A percentile compares a stretch with the other conserved stretches of the same genome.
Evolutionary conservation across 2,888 invertebrate species (phyloP).

Genomic region (Drosophila stalkeri): DNA sequence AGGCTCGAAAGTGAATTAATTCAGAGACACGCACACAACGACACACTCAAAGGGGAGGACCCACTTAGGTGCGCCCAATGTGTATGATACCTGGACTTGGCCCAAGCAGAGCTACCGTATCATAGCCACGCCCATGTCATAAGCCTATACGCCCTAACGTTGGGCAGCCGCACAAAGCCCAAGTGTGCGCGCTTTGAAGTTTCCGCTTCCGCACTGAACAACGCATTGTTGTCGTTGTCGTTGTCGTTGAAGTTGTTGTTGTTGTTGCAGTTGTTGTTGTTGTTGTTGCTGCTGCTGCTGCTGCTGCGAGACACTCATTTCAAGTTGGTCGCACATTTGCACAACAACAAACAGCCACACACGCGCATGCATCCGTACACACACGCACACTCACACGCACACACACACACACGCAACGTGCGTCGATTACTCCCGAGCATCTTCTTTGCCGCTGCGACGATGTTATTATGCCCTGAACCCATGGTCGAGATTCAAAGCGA

Average conservation of each 20-base stretch:
- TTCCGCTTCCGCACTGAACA: constrained; percentile 74
- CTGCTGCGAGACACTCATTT: constrained; percentile 66
- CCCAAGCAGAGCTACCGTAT: constrained; percentile 6
- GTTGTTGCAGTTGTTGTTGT: no score
- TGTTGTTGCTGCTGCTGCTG: constrained; percentile 25
- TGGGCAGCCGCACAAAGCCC: constrained; percentile 68
- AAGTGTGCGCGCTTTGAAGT: constrained; percentile 77
- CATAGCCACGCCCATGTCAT: constrained; percentile 12
- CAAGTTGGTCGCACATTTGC: constrained; percentile 72
- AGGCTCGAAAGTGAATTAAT: constrained; percentile 69
- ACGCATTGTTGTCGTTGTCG: constrained; percentile 55
- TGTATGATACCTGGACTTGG: constrained; percentile 20
- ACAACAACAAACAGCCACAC: constrained; percentile 29
- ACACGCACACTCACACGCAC: neutral
- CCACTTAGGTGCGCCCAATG: constrained; percentile 44
- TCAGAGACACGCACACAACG: constrained; percentile 41
- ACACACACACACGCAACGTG: constrained; percentile 1
- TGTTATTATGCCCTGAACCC: constrained; percentile 5
- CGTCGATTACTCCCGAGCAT: constrained; percentile 34
- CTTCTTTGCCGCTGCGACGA: constrained; percentile 38
- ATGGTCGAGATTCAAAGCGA: neutral
- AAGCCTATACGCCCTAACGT: constrained; percentile 24
- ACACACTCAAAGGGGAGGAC: constrained; percentile 9
- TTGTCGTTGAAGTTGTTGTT: constrained; percentile 25
- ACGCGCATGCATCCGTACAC: constrained; percentile 16